Evolutionary conservation across 2,113 vertebrate species (phyloP).

Genomic region (Scomber japonicus): DNA sequence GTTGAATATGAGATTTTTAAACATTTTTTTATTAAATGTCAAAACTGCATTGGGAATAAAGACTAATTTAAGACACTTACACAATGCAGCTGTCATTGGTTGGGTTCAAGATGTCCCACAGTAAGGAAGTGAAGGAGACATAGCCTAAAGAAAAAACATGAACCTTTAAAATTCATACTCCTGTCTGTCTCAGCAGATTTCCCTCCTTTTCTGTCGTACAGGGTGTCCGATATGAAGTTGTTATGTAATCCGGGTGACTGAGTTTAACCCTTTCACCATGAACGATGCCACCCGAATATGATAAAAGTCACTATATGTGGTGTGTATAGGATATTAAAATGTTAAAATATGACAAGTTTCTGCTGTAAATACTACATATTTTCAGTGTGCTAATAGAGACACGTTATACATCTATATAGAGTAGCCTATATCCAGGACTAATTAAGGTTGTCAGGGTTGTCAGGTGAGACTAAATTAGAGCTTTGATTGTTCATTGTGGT

Average conservation of each 20-base stretch:
- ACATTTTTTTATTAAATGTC: too few species aligned
- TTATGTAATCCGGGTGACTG: constrained; percentile 9
- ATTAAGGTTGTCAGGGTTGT: neutral
- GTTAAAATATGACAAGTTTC: too few species aligned
- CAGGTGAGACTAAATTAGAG: neutral
- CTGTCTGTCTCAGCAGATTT: neutral
- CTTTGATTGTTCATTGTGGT: neutral
- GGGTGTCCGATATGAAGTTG: neutral
- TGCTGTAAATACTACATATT: too few species aligned
- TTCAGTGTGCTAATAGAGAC: too few species aligned
- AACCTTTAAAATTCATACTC: neutral
- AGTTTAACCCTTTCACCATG: constrained; percentile 24
- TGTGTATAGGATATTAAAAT: neutral
- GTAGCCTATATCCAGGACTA: too few species aligned
- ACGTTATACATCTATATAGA: too few species aligned
- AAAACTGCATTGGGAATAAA: too few species aligned
- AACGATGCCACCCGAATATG: constrained; percentile 16
- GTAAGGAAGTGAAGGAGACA: neutral
- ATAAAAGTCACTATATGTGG: neutral
- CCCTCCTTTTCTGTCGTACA: constrained; percentile 5
- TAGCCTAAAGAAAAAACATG: neutral
- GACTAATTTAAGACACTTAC: too few species aligned
- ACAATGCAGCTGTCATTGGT: too few species aligned
- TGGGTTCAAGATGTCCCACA: neutral
- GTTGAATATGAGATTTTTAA: too few species aligned